phyloP scores from a whole-genome alignment of 1,140 invertebrate species.

The Andricus grossulariae region DNA sequence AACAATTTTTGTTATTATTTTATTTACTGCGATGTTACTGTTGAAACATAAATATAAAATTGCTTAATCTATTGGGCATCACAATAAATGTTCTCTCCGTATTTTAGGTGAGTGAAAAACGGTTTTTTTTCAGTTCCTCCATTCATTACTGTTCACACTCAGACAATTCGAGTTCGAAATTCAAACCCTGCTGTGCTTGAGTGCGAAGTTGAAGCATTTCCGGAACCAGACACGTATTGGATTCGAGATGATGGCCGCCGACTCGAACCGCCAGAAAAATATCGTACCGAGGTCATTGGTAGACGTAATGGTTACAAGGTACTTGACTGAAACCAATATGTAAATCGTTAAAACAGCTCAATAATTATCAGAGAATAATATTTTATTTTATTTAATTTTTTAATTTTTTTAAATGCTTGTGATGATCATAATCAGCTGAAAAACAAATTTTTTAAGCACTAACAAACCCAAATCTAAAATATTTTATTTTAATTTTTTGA shows the following conservation, averaged over 20 bases:
- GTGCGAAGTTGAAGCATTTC: slow-evolving; percentile 92
- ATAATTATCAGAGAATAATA: no score
- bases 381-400: no score
- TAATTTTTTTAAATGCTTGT: no score
- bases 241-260: slow-evolving; percentile 86
- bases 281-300: slow-evolving; percentile 80
- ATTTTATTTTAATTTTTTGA: no score
- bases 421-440: no score
- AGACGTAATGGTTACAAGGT: slow-evolving; percentile 77
- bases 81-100: neutral
- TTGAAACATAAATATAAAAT: no score
- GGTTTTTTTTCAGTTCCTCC: slow-evolving; percentile 84
- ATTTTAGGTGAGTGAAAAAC: neutral
- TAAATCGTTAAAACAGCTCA: no score
- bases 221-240: slow-evolving; percentile 91
- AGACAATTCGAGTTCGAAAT: slow-evolving; percentile 83
- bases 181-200: slow-evolving; percentile 84
- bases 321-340: slow-evolving; percentile 40
- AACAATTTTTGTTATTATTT: no score
- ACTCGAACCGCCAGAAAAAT: slow-evolving; percentile 82
- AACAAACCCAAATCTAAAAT: no score
- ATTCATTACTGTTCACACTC: slow-evolving; percentile 86
- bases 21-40: no score
- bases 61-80: no score
- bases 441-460: no score